Evolutionary conservation across 2,888 invertebrate species (phyloP), one percentile per base, ranked within the genome.

Genomic region (Sesia bembeciformis): DNA sequence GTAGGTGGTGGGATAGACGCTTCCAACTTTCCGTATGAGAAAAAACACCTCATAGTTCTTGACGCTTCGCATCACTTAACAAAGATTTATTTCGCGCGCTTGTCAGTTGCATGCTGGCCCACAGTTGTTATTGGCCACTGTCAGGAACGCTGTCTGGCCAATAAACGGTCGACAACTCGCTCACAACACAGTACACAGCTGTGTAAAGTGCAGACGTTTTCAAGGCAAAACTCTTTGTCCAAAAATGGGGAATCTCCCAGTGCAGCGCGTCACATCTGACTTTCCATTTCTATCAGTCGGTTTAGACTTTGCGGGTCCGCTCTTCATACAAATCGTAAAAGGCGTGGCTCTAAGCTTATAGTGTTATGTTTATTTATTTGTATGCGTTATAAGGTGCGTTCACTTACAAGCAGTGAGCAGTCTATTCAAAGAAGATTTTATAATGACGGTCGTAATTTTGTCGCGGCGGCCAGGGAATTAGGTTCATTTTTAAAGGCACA

Each of bases 361-460:
- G 63, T 63, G 54, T 42, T 62, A 40, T 60, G 58, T 53, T 3
- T 63, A 4, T 64, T 64, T 52, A 52, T 68, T 40, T 66, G 65
- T 50, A 40, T 66, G 4, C 52, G 61, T 2, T 62, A 60, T 50
- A 64, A 66, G n/a, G 57, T 63, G 64, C 38, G 3, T 66, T 3
- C 66, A 68, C 40, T 52, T 66, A 6, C 65, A 68, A 54, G 62
- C 62, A 0, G 65, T 64, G 0, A 63, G 63, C 8, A 64, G 64
- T 6, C 52, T 70, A 0, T 54, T 64, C 0, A 66, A 61, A 38
- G 60, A 70, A 5, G 60, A 23, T 68, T 60, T 53, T 62, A 56
- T 23, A 70, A 72, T 42, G 69, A 68, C 54, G 71, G 69, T 0
- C 58, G 61, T 0, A 68, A 63, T 51, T 68, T 68, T 55, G 63